These are phyloP conservation scores for Caranx ignobilis DNA, from an alignment of 2,113 vertebrate genomes.

Conservation along the genomic window DNA sequence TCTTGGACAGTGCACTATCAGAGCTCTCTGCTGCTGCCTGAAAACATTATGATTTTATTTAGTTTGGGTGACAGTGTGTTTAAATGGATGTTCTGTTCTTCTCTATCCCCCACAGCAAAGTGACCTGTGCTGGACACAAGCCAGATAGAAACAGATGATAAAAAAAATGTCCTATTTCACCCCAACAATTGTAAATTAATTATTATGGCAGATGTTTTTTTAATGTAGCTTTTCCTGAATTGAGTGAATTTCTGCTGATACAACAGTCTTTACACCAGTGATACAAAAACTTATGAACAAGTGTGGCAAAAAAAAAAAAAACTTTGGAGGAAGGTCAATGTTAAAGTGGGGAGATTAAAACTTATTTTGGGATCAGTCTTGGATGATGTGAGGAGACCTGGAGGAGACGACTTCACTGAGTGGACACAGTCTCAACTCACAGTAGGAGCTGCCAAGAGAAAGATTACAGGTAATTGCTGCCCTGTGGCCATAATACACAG, in stretches of 20 bases:
- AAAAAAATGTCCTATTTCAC: too few relatives aligned
- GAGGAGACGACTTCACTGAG: not conserved
- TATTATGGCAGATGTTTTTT: too few relatives aligned
- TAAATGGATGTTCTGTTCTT: not conserved
- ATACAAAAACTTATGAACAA: too few relatives aligned
- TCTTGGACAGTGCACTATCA: not conserved
- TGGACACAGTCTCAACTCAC: slow-evolving; percentile 14
- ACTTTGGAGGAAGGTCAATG: not conserved
- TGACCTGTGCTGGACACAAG: not conserved
- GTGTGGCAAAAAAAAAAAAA: not conserved
- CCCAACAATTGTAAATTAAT: too few relatives aligned
- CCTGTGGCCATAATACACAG: slow-evolving; percentile 37
- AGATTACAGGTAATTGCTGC: slow-evolving; percentile 7
- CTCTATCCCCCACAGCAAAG: not conserved
- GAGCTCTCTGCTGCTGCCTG: not conserved
- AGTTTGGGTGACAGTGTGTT: not conserved
- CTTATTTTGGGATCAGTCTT: not conserved
- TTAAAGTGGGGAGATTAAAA: not conserved
- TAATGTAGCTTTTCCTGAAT: too few relatives aligned
- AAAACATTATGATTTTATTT: not conserved
- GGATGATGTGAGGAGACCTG: not conserved
- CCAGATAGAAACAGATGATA: not conserved
- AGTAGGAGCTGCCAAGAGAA: slow-evolving; percentile 28
- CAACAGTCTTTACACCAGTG: not conserved
- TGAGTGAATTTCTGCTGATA: not conserved